Evolutionary conservation across 30 jellyfish, hydroid and myxozoan species (phyloP).

Genomic region (Aurelia aurita): DNA sequence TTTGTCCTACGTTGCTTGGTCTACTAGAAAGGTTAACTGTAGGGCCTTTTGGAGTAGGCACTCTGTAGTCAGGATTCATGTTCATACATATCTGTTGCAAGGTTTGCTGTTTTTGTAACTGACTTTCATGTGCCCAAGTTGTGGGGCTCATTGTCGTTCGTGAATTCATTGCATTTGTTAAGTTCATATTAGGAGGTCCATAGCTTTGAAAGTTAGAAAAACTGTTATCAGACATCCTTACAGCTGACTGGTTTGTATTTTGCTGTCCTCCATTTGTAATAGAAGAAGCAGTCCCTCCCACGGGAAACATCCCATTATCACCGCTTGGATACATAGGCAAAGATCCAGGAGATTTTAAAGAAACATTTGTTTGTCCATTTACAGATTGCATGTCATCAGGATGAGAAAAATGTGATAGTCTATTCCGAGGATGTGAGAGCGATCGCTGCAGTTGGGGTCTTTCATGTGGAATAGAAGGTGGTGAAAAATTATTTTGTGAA

Average conservation of each 20-base stretch:
- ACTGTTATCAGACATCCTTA: constrained; percentile 34
- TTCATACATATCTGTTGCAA: constrained; percentile 53
- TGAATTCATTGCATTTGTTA: constrained; percentile 55
- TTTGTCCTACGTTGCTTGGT: constrained; percentile 34
- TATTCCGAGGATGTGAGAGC: constrained; percentile 57
- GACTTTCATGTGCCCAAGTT: constrained; percentile 65
- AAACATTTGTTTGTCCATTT: constrained; percentile 29
- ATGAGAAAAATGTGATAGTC: constrained; percentile 67
- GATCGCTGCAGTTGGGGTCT: constrained; percentile 73
- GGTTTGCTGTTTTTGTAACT: constrained; percentile 61
- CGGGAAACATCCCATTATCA: constrained; percentile 47
- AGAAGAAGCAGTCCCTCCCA: constrained; percentile 47
- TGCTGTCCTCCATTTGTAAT: constrained; percentile 49
- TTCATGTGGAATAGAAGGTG: constrained; percentile 53
- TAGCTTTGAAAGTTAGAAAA: constrained; percentile 42
- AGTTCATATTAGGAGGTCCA: constrained; percentile 75
- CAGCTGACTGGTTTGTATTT: constrained; percentile 8
- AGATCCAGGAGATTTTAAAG: constrained; percentile 65
- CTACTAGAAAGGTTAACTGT: constrained; percentile 42
- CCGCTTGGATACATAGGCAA: constrained; percentile 53
- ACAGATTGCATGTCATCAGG: constrained; percentile 61
- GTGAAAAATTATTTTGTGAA: constrained; percentile 63
- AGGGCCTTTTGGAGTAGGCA: constrained; percentile 65
- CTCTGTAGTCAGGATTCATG: constrained; percentile 59
- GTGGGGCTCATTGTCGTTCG: constrained; percentile 51